phyloP scores from a whole-genome alignment of 2,888 invertebrate species.

The Aelia acuminata region DNA sequence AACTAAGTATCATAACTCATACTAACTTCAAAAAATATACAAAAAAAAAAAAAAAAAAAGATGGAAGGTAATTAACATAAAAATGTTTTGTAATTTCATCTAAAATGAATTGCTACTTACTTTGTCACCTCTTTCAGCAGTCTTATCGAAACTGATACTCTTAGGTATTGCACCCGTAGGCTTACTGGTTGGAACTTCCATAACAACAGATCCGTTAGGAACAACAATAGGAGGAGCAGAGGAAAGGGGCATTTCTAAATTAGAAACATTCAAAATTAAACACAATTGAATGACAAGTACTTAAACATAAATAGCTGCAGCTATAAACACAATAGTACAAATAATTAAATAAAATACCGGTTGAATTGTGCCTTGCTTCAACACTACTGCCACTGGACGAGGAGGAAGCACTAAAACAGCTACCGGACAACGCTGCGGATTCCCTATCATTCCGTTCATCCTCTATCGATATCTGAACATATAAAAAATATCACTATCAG shows the following conservation, averaged over 20 bases:
- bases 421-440: conserved; percentile 32
- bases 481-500: neutral
- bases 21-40: no score
- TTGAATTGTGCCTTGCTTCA: conserved; percentile 66
- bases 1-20: neutral
- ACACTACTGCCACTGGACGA: conserved; percentile 71
- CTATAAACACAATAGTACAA: neutral
- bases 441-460: conserved; percentile 59
- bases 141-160: conserved; percentile 92
- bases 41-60: no score
- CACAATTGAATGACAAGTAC: neutral
- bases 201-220: conserved; percentile 67
- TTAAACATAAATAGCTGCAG: no score
- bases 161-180: conserved; percentile 88
- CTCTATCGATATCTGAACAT: conserved; percentile 62
- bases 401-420: conserved; percentile 72
- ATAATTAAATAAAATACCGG: conserved; percentile 51
- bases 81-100: no score
- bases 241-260: conserved; percentile 46
- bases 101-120: no score
- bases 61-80: no score
- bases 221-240: conserved; percentile 65
- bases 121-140: conserved; percentile 85
- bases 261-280: neutral
- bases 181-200: conserved; percentile 65